Conservation (phyloP, 2,113 vertebrate species). For the Garra rufa region DNA sequence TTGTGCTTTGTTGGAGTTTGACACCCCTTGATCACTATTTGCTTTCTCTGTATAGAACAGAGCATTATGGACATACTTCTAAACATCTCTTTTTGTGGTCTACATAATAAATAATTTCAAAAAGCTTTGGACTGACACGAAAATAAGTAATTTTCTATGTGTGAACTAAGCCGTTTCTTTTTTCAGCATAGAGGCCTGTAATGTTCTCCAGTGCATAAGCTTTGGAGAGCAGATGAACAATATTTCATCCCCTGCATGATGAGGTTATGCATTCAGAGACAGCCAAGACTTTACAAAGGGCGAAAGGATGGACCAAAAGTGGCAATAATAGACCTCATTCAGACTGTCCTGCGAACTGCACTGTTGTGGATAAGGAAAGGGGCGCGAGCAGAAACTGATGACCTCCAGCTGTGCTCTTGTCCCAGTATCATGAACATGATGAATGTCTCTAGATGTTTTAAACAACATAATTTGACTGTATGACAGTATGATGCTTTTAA, state of each 20-base stretch:
- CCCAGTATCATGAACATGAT: neutral
- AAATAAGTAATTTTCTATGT: neutral
- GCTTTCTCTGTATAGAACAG: neutral
- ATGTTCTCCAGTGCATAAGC: neutral
- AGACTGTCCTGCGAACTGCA: slow-evolving; percentile 17
- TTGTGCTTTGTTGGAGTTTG: neutral
- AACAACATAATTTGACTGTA: neutral
- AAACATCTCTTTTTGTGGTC: neutral
- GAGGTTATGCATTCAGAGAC: slow-evolving; percentile 11
- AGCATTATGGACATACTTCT: neutral
- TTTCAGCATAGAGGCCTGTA: neutral
- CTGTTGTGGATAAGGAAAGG: slow-evolving; percentile 9
- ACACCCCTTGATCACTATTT: neutral
- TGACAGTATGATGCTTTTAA: neutral
- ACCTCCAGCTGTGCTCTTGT: slow-evolving; percentile 31
- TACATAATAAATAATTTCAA: neutral
- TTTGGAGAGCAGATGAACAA: neutral
- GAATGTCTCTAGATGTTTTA: slow-evolving; percentile 3
- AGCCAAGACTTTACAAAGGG: slow-evolving; percentile 10
- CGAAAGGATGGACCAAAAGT: slow-evolving; percentile 13
- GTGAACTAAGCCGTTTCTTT: neutral
- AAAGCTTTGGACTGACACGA: neutral
- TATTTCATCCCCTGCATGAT: slow-evolving; percentile 15
- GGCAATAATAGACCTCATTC: slow-evolving; percentile 33
- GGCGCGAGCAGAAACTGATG: slow-evolving; percentile 17